Percentiles rank a stretch among this genome's conserved stretches.
Evolutionary conservation across 2,888 invertebrate genomes (phyloP).

Genomic region (Mechanitis messenoides): DNA sequence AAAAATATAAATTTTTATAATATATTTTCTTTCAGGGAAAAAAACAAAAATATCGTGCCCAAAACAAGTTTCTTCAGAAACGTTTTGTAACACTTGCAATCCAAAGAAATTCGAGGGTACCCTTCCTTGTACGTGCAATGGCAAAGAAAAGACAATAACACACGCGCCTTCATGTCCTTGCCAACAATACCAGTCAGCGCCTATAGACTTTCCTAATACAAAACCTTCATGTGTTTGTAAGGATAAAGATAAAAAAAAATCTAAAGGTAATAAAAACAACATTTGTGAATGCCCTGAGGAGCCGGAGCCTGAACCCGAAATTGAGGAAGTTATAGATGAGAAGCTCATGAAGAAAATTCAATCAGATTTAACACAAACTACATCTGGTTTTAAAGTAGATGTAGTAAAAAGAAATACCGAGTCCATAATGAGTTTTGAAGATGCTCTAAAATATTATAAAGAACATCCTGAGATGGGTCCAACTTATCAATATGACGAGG

Average conservation of each 20-base stretch:
- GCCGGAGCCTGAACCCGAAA: slow-evolving; percentile 22
- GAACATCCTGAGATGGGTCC: slow-evolving; percentile 28
- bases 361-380: slow-evolving; percentile 44
- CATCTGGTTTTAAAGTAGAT: slow-evolving; percentile 46
- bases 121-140: slow-evolving; percentile 1
- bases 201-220: neutral
- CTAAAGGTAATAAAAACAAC: slow-evolving; percentile 28
- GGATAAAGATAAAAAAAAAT: slow-evolving; percentile 24
- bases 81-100: slow-evolving; percentile 14
- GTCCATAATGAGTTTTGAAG: slow-evolving; percentile 42
- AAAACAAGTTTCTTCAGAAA: neutral
- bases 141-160: slow-evolving; percentile 19
- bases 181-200: slow-evolving; percentile 5
- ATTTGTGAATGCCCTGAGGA: slow-evolving; percentile 37
- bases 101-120: slow-evolving; percentile 4
- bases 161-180: slow-evolving; percentile 20
- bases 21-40: slow-evolving; percentile 5
- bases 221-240: slow-evolving; percentile 21
- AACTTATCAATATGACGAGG: slow-evolving; percentile 14
- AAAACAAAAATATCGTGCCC: neutral
- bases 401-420: slow-evolving; percentile 31
- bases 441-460: slow-evolving; percentile 37
- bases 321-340: slow-evolving; percentile 28
- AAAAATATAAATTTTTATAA: neutral
- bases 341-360: slow-evolving; percentile 34